Conservation (phyloP, 2,113 vertebrate genomes). For the Xiphorhynchus elegans region DNA sequence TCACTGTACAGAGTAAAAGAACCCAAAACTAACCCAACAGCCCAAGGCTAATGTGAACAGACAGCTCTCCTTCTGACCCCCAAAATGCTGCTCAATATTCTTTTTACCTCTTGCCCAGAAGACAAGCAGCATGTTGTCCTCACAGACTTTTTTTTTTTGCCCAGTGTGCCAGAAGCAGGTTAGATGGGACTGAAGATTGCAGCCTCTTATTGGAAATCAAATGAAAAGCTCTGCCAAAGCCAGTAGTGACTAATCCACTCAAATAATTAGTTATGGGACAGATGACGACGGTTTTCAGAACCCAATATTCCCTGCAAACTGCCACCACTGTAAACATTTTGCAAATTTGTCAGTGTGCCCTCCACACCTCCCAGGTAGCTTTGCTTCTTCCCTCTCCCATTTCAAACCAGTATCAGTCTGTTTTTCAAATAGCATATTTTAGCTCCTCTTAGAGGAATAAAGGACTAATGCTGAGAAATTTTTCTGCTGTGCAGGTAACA, state of each 20-base stretch:
- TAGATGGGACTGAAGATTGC: neutral
- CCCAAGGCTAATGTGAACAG: neutral
- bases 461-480: neutral
- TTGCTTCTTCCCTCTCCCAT: neutral
- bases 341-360: neutral
- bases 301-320: neutral
- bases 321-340: neutral
- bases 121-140: neutral
- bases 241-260: constrained; percentile 19
- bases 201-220: neutral
- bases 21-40: neutral
- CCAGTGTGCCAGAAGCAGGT: neutral
- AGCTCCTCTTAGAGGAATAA: neutral
- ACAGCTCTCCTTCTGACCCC: neutral
- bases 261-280: constrained; percentile 6
- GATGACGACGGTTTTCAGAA: neutral
- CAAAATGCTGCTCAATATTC: neutral
- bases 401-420: neutral
- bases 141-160: neutral
- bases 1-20: neutral
- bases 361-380: neutral
- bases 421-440: neutral
- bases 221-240: neutral
- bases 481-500: neutral
- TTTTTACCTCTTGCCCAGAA: neutral